phyloP scores from a whole-genome alignment of 2,113 vertebrate species.

The Petaurus breviceps region DNA sequence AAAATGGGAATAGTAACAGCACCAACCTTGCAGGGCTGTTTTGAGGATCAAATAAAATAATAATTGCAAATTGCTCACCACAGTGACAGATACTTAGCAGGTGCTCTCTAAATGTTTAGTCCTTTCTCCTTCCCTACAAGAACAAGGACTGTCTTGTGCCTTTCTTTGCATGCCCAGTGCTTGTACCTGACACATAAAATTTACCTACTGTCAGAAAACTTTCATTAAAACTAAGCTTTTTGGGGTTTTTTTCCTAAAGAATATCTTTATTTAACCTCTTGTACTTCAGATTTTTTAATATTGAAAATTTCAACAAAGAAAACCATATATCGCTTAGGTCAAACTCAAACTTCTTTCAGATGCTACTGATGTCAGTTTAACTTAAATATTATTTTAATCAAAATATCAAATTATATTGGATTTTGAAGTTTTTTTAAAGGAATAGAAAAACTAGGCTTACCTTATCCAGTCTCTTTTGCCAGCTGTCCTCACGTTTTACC shows the following conservation, averaged over 20 bases:
- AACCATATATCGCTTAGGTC: constrained; percentile 14
- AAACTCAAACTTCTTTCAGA: constrained; percentile 3
- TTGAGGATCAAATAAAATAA: not conserved
- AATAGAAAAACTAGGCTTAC: constrained; percentile 80
- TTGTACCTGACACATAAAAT: not conserved
- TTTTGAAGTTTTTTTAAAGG: constrained; percentile 34
- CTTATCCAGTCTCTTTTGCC: constrained; percentile 98
- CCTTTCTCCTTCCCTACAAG: not conserved
- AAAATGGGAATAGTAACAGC: not conserved
- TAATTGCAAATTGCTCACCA: not conserved
- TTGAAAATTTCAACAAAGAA: constrained; percentile 16
- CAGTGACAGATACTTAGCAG: not conserved
- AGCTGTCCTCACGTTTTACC: constrained; percentile 97
- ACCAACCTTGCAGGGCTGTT: not conserved
- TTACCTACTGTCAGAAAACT: not conserved
- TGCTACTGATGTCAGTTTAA: constrained; percentile 9
- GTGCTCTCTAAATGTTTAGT: not conserved
- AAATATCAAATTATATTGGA: constrained; percentile 18
- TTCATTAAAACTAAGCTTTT: not conserved
- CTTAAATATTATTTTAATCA: constrained; percentile 25
- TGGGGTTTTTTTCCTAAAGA: not conserved
- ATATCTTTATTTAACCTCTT: not conserved
- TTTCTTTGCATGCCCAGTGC: not conserved
- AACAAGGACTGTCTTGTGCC: not conserved
- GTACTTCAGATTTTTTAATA: not conserved